Evolutionary conservation across 2,888 invertebrate species (phyloP), one percentile per base, ranked within the genome.

Genomic region (Gisinianus flammeolus): DNA sequence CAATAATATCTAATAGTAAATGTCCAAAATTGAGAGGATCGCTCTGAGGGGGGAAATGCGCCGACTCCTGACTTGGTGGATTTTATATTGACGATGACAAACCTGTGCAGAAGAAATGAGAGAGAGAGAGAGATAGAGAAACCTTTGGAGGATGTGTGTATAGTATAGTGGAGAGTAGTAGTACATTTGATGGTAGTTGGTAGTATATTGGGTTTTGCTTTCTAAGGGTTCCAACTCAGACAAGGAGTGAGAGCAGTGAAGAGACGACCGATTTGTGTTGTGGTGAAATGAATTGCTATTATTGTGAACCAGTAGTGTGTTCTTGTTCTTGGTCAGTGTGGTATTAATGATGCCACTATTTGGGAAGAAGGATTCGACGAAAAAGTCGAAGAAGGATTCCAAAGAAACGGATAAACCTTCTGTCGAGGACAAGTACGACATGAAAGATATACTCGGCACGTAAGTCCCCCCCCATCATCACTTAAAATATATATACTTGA

Each of bases 391-490:
- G 90, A 94, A 93, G 88, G 94, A 93, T 88, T 90, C 90, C 82
- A 92, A 91, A 88, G 93, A 94, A 86, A 88, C 90, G 69, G 93
- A 93, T 85, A 87, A 92, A 88, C 90, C 93, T 85, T 92, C 93
- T 85, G 92, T 96, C 85, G 96, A 96, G 87, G 96, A 96, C 87
- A 96, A 95, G 89, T 96, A 95, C 88, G 90, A 91, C 86, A 90
- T 96, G 84, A 96, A 95, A 89, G 95, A 96, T 88, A 89, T 96
- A 83, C 91, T 96, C 81, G 96, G 96, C 87, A 96, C 96, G 91
- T 92, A 90, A 91, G 91, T 90, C 10, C 64, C 12, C n/a, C 30
- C n/a, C n/a, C n/a, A n/a, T n/a, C n/a, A n/a, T n/a, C n/a, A n/a
- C n/a, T n/a, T n/a, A n/a, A n/a, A 54, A 52, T 52, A 44, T 74